These are phyloP conservation scores for Heliconius hortense DNA, from an alignment of 2,888 invertebrate species.

Conservation along the genomic window DNA sequence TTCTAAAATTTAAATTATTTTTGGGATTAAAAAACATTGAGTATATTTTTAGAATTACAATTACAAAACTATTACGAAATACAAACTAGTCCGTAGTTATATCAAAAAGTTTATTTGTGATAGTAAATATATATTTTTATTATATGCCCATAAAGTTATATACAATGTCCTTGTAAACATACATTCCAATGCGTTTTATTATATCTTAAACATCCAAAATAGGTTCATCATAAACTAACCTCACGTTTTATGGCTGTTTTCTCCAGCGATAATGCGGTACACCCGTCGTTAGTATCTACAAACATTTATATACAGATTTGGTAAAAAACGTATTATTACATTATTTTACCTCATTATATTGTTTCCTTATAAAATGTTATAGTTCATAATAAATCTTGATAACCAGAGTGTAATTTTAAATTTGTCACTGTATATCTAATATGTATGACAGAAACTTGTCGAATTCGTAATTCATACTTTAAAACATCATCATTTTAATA, in stretches of 20 bases:
- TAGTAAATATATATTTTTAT: not conserved
- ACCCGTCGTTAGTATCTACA: slow-evolving; percentile 36
- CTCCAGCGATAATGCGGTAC: slow-evolving; percentile 47
- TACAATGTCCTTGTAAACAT: not conserved
- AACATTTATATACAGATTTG: slow-evolving; percentile 4
- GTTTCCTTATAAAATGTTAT: not conserved
- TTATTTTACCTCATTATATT: slow-evolving; percentile 3
- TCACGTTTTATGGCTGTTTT: slow-evolving; percentile 51
- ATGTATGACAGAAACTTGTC: not conserved
- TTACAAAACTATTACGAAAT: too few species aligned
- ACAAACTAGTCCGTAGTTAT: not conserved
- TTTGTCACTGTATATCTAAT: not conserved
- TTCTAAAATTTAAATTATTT: too few species aligned
- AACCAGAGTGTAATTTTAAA: not conserved
- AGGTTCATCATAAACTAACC: slow-evolving; percentile 46
- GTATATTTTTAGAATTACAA: too few species aligned
- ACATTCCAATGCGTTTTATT: slow-evolving; percentile 27
- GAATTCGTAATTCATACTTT: not conserved
- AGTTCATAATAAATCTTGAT: not conserved
- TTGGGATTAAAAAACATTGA: too few species aligned
- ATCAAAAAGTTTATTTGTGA: not conserved
- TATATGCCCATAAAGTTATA: not conserved
- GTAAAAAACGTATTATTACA: slow-evolving; percentile 8
- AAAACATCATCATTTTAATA: not conserved
- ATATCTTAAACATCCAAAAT: slow-evolving; percentile 39